phyloP scores from a whole-genome alignment of 2,113 vertebrate genomes.

The Limanda limanda region DNA sequence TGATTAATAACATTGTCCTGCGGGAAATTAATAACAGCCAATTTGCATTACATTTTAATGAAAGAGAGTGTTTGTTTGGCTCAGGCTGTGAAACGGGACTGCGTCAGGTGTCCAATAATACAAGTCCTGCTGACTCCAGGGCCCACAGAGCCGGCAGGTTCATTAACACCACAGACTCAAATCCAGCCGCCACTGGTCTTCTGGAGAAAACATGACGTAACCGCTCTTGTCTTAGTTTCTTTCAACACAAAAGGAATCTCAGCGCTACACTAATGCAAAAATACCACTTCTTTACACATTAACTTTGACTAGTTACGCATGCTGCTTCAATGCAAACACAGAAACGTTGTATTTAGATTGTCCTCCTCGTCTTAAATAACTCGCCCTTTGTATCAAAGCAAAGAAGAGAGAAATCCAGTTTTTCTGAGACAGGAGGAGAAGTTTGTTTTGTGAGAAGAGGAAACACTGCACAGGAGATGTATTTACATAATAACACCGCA shows the following conservation, averaged over 20 bases:
- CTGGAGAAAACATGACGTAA: conserved; percentile 55
- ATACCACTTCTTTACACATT: background rate
- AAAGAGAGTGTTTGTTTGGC: conserved; percentile 39
- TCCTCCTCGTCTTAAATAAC: background rate
- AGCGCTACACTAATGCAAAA: background rate
- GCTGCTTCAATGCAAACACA: background rate
- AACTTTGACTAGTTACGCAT: background rate
- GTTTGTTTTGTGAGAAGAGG: conserved; percentile 30
- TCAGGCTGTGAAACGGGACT: conserved; percentile 26
- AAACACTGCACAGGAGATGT: conserved; percentile 41
- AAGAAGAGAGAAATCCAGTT: conserved; percentile 22
- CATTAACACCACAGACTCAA: conserved; percentile 28
- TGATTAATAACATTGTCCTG: conserved; percentile 65
- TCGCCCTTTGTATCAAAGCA: conserved; percentile 1
- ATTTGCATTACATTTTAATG: conserved; percentile 64
- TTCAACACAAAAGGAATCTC: conserved; percentile 21
- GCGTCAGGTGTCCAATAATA: conserved; percentile 49
- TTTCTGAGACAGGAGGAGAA: background rate
- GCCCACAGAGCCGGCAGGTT: conserved; percentile 16
- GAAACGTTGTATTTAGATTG: background rate
- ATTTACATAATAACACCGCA: conserved; percentile 64
- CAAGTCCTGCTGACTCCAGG: conserved; percentile 39
- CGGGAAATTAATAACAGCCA: conserved; percentile 64
- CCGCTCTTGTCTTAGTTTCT: conserved; percentile 27
- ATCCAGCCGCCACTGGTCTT: conserved; percentile 26